Conservation (phyloP, 30 jellyfish, hydroid and myxozoan genomes). For the Cassiopea andromeda region DNA sequence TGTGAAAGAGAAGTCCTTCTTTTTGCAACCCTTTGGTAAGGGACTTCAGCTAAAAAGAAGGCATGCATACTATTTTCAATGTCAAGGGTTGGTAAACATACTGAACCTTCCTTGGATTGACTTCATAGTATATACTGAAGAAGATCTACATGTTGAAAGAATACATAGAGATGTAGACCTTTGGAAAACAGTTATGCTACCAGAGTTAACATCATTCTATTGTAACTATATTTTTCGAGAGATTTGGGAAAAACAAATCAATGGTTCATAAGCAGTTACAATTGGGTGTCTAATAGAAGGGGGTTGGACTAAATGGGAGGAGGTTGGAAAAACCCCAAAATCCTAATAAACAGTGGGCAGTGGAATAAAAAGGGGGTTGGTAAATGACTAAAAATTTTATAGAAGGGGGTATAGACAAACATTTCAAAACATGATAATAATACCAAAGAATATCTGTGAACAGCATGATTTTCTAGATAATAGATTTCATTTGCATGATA, state of each 20-base stretch:
- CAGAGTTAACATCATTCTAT: slow-evolving; percentile 39
- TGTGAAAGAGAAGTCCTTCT: slow-evolving; percentile 52
- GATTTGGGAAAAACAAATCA: not conserved
- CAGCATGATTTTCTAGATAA: not conserved
- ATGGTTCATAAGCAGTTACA: not conserved
- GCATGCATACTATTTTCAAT: slow-evolving; percentile 42
- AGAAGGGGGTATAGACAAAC: not conserved
- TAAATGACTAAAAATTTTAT: not conserved
- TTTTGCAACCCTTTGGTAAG: slow-evolving; percentile 3
- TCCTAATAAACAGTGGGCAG: not conserved
- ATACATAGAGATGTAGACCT: slow-evolving; percentile 5
- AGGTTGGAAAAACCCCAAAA: not conserved
- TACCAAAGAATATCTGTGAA: not conserved
- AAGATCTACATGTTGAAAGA: slow-evolving; percentile 49
- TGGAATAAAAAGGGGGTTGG: not conserved
- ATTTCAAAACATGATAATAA: not conserved
- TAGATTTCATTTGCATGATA: not conserved
- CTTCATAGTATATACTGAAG: slow-evolving; percentile 60
- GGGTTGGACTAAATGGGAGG: not conserved
- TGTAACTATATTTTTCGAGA: slow-evolving; percentile 13
- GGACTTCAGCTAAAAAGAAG: slow-evolving; percentile 44
- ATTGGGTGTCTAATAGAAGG: not conserved
- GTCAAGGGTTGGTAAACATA: slow-evolving; percentile 68
- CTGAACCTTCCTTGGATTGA: slow-evolving; percentile 47
- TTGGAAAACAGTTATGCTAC: slow-evolving; percentile 55